Evolutionary conservation across 2,113 vertebrate species (phyloP).

Genomic region (Mobula hypostoma): DNA sequence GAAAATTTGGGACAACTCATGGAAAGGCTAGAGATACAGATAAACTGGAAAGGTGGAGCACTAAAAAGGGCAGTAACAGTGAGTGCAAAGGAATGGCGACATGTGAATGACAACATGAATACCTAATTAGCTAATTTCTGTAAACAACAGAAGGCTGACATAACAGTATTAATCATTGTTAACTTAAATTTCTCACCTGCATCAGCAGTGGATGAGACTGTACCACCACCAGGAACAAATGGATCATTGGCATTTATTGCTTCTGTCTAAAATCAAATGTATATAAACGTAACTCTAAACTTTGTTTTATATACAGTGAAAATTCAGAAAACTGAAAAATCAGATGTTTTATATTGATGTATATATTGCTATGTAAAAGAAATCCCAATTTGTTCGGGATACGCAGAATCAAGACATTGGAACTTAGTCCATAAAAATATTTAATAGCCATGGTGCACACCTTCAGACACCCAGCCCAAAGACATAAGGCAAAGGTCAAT

Average conservation of each 20-base stretch:
- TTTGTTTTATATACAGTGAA: background rate
- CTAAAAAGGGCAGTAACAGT: background rate
- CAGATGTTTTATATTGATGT: background rate
- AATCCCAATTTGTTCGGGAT: background rate
- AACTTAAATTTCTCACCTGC: constrained; percentile 60
- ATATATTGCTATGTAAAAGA: background rate
- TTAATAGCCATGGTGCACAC: background rate
- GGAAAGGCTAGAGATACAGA: background rate
- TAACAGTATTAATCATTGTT: background rate
- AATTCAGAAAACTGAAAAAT: background rate
- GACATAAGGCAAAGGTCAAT: no score
- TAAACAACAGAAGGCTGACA: background rate
- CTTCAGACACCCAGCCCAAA: no score
- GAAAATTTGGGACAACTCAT: background rate
- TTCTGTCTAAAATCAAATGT: constrained; percentile 63
- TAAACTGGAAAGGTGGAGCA: background rate
- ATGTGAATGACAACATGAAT: background rate
- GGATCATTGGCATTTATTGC: constrained; percentile 73
- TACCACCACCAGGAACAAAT: constrained; percentile 88
- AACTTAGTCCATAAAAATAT: background rate
- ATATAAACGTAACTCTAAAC: no score
- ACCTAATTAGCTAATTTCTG: background rate
- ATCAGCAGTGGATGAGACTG: constrained; percentile 67
- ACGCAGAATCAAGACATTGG: no score
- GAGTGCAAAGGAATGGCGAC: background rate